Evolutionary conservation across 2,888 invertebrate species (phyloP), one percentile per base, ranked within the genome.

Genomic region (Pristionchus fissidentatus): DNA sequence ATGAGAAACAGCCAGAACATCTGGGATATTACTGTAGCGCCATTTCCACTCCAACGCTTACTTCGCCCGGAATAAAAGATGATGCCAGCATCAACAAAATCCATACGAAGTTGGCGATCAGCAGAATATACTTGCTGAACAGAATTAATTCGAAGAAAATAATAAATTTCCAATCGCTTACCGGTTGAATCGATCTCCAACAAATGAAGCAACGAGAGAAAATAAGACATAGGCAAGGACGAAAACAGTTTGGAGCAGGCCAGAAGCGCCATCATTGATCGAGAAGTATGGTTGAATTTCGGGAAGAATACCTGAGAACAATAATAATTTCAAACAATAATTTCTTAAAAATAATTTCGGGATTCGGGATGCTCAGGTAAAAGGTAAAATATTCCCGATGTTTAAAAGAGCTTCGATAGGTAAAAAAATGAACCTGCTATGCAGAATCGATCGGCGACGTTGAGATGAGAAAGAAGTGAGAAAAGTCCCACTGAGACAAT

Each of bases 231-330:
- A 75, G 43, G 75, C 43, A 19, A 75, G 49, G 26, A 75, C 46
- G 32, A 75, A 75, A 2, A 7, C 49, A 19, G 75, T 75, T 26
- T 96, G 96, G 13, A 99, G 94, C 1, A 98, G 94, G 0, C 99
- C 99, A n/a, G 95, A 96, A 87, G 94, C 93, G 88, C 95, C 95
- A 93, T 97, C 95, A 57, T 94, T 94, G 85, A 97, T 95, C 0
- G 93, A 0, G 92, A 96, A 98, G 88, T 95, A 95, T 0, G 88
- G 90, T 93, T 96, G 95, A 81, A 99, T 95, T 88, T 96, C 95
- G 4, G 94, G 93, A 86, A 99, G 94, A 83, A 98, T 95, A 90
- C 97, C 98, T 97, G 94, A 13, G 91, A 83, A 86, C 15, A 32
- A 46, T 10, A 32, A 4, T 8, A 26, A 15, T 62, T 29, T 35